These are phyloP conservation scores for Acanthochromis polyacanthus DNA, from an alignment of 2,113 vertebrate genomes.

Conservation along the genomic window DNA sequence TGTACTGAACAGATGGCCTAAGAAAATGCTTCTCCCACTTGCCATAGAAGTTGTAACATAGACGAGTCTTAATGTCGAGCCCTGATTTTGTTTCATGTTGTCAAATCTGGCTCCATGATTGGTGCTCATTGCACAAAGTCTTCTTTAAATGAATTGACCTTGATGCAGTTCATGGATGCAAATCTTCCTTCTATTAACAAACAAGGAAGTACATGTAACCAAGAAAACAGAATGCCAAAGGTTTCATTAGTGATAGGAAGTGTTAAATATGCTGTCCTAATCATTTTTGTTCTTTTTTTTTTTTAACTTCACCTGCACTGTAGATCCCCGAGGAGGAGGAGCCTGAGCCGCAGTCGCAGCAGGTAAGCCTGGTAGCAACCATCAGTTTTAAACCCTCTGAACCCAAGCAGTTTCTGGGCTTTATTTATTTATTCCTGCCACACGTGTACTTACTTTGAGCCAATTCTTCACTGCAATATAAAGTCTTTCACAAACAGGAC, in stretches of 20 bases:
- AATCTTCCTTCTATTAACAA: conserved; percentile 83
- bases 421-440: no score
- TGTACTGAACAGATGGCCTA: background rate
- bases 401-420: no score
- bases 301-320: conserved; percentile 52
- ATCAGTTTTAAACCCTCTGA: no score
- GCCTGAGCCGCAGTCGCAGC: conserved; percentile 96
- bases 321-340: conserved; percentile 96
- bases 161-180: conserved; percentile 57
- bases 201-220: conserved; percentile 54
- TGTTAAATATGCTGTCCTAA: conserved; percentile 27
- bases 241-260: conserved; percentile 43
- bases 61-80: conserved; percentile 60
- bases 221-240: conserved; percentile 30
- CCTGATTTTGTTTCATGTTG: conserved; percentile 42
- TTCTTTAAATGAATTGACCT: conserved; percentile 34
- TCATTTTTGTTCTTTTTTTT: conserved; percentile 15
- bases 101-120: conserved; percentile 44
- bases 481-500: no score
- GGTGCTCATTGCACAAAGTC: conserved; percentile 43
- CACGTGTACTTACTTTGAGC: no score
- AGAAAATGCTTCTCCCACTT: background rate
- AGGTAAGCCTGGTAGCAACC: conserved; percentile 82
- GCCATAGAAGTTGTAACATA: no score
- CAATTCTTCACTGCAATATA: no score